Base-by-base conservation (phyloP, 2,797 vertebrate species). In the Pachyuromys duprasi region DNA sequence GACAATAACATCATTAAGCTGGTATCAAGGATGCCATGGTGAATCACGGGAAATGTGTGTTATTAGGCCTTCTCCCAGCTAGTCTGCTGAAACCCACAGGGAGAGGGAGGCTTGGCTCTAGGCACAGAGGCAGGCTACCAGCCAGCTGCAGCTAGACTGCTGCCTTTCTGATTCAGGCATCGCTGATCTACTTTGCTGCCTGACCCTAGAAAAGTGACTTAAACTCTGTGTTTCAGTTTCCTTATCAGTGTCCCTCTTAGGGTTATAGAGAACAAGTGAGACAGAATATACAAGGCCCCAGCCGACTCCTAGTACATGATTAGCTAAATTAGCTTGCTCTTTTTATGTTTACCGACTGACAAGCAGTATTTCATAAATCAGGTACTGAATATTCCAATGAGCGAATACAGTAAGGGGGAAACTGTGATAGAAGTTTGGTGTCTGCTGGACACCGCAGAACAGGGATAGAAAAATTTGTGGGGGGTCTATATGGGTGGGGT, bases 1-100 rank as follows among this genome's bases (percentile, higher is more conserved):
- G 62, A 88, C 57, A 81, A 70, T 94, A 76, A 55, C 90, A 95
- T 49, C 24, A 3, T 36, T 57, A 9, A 90, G 75, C 28, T 87
- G 74, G 36, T 92, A 86, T 92, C 55, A 95, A 86, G 70, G 62
- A 91, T 78, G 57, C 17, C 42, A 83, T 80, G 84, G 33, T 94
- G 95, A 96, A 33, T 97, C 90, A 94, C 26, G 86, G 80, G 74
- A 91, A 95, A 70, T 45, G 17, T 65, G 60, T 96, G 36, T 55
- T 72, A 70, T 80, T 22, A 89, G 69, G 82, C 83, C 17, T 93
- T 62, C 62, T 76, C 79, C 45, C 70, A 92, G 49, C 76, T 94
- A 74, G 75, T 83, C 24, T 72, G 14, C 36, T 63, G 86, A 92
- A 93, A 80, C n/a, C 36, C 65, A 67, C 7, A 79, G 18, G 5